Evolutionary conservation across 2,888 invertebrate species (phyloP), one percentile per base, ranked within the genome.

Genomic region (Tenthredo distinguenda): DNA sequence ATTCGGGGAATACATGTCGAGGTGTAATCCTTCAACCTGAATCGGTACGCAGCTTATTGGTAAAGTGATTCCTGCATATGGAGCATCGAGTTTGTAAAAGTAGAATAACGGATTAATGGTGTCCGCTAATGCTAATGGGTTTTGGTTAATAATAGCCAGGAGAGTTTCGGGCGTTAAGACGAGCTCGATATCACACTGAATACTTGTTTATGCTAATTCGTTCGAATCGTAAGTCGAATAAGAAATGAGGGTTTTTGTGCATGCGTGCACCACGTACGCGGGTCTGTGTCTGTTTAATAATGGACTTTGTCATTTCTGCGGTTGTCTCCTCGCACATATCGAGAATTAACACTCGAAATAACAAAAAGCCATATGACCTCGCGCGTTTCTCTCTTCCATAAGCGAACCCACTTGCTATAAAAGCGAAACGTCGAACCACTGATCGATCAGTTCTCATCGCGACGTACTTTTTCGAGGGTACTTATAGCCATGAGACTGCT

Each of bases 61-160:
- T 55, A 31, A 34, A 68, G 68, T 68, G 34, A 37, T 43, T 40
- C 43, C 34, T 62, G 68, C 15, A 68, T 81, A 62, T 62, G 81
- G 81, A 50, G 81, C 62, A 58, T 40, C 58, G 12, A 62, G 81
- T 62, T 55, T n/a, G n/a, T 81, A 62, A 62, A 62, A 34, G 81
- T 50, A 55, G 72, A 9, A 62, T 81, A 81, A 81, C 81, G 81
- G 81, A 81, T 81, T 81, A 81, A 81, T 81, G 81, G 58, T 31
- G 26, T 15, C 62, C 58, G 37, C 26, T 81, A 81, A 81, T 81
- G 81, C 62, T 81, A 81, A 81, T 81, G 81, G 81, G 26, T 81
- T 55, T 68, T 62, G 58, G 77, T 40, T 40, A 26, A 55, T 77
- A 77, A 58, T 81, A 81, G 62, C 81, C n/a, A 6, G n/a, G n/a